Percentiles rank a stretch among this genome's conserved stretches.
Conservation (phyloP, 2,113 vertebrate genomes). For the Leucoraja erinaceus region DNA sequence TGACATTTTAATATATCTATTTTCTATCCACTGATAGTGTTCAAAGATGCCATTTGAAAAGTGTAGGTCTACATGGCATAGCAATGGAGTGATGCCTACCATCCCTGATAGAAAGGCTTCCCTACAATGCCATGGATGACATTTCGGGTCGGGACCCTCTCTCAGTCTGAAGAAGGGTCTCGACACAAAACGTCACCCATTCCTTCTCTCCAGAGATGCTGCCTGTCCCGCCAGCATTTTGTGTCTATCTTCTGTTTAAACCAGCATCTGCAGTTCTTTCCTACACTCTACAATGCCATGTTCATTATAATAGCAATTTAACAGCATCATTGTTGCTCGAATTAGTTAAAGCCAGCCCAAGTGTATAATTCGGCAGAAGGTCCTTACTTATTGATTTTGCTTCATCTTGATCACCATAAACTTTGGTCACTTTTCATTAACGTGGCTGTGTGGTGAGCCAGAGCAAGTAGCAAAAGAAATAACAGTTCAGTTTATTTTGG, state of each 20-base stretch:
- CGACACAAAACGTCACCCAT: too few relatives aligned
- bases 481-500: background rate
- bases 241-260: too few relatives aligned
- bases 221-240: too few relatives aligned
- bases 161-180: too few relatives aligned
- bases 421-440: background rate
- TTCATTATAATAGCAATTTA: background rate
- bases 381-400: background rate
- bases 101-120: background rate
- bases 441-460: background rate
- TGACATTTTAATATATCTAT: background rate
- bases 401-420: background rate
- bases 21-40: background rate
- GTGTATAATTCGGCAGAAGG: background rate
- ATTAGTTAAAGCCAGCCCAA: background rate
- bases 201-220: too few relatives aligned
- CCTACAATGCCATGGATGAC: background rate
- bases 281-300: background rate
- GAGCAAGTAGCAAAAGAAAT: background rate
- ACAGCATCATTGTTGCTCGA: conserved; percentile 11
- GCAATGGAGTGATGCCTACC: background rate
- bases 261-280: too few relatives aligned
- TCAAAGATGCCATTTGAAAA: background rate
- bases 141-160: too few relatives aligned
- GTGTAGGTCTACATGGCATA: background rate